phyloP scores from a whole-genome alignment of 2,888 invertebrate genomes.

The Escarpia spicata region DNA sequence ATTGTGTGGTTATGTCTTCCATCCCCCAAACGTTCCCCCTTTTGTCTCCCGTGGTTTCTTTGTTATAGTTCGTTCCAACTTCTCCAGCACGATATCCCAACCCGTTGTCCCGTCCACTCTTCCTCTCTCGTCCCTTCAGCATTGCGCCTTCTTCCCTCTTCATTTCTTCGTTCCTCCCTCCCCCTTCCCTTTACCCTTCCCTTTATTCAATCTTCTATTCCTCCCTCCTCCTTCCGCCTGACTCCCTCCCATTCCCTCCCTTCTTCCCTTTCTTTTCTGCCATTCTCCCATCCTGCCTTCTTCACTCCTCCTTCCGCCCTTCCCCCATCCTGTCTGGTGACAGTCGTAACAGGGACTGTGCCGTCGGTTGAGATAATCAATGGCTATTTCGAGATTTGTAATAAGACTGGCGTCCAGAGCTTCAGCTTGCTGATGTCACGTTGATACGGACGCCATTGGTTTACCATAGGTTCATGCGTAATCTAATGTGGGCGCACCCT shows the following conservation, averaged over 20 bases:
- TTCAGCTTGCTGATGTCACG: background rate
- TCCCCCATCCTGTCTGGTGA: slow-evolving; percentile 1
- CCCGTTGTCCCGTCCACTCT: background rate
- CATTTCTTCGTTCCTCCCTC: background rate
- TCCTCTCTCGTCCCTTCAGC: background rate
- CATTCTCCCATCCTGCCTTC: background rate
- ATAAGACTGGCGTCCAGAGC: background rate
- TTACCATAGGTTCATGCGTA: background rate
- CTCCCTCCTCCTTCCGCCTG: background rate
- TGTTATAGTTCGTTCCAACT: too few relatives aligned
- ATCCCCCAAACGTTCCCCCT: too few relatives aligned
- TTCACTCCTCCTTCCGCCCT: background rate
- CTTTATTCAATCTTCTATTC: background rate
- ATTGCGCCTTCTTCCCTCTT: background rate
- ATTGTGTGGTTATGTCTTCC: too few relatives aligned
- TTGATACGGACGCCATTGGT: too few relatives aligned
- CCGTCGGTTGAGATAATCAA: background rate
- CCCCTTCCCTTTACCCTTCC: background rate
- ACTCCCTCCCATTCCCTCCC: background rate
- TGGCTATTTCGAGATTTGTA: background rate
- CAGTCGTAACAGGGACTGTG: background rate
- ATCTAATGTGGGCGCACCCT: background rate
- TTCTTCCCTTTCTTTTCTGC: background rate
- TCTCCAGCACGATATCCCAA: background rate
- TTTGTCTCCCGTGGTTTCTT: too few relatives aligned